Evolutionary conservation across 2,797 vertebrate species (phyloP).

Genomic region (Gallinago stenura): DNA sequence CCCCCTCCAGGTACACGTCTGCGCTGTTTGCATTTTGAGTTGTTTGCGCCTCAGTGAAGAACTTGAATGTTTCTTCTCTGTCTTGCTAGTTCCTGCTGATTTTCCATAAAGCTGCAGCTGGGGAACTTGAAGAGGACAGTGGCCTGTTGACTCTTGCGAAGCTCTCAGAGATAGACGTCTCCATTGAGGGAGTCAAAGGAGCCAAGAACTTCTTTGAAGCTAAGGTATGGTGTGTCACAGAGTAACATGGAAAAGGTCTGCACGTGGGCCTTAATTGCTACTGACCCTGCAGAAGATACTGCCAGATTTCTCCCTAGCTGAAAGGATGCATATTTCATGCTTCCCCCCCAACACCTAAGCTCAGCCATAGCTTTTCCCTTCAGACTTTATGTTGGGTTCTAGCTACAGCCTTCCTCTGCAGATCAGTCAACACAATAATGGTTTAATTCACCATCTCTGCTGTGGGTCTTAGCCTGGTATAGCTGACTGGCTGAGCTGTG

Average conservation of each 20-base stretch:
- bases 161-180: slow-evolving; percentile 93
- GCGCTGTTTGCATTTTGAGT: background rate
- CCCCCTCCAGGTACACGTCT: background rate
- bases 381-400: background rate
- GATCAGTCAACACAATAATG: background rate
- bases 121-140: slow-evolving; percentile 92
- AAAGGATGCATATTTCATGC: background rate
- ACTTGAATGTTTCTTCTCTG: background rate
- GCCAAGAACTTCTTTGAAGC: slow-evolving; percentile 97
- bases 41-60: background rate
- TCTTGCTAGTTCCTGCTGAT: slow-evolving; percentile 90
- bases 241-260: background rate
- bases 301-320: background rate
- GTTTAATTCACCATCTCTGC: background rate
- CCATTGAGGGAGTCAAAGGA: slow-evolving; percentile 92
- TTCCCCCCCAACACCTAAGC: too few relatives aligned
- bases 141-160: slow-evolving; percentile 92
- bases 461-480: background rate
- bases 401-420: background rate
- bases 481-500: background rate
- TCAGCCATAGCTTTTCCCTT: background rate
- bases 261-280: accelerated
- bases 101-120: slow-evolving; percentile 91
- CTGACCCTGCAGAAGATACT: background rate
- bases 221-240: slow-evolving; percentile 83